Conservation (phyloP, 2,888 invertebrate species). For the Hylaea fasciaria region DNA sequence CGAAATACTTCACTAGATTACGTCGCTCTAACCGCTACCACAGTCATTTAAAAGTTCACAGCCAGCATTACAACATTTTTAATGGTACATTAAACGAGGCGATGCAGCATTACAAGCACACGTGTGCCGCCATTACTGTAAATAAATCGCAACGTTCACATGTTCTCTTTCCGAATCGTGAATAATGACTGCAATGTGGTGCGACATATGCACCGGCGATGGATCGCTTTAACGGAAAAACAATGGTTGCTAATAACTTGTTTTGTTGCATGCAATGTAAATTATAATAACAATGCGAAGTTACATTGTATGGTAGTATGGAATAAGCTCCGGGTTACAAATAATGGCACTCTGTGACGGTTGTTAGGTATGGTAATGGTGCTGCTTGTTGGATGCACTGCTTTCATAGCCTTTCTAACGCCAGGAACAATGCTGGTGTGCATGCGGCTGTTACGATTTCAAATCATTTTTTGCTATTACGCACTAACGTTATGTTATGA, state of each 20-base stretch:
- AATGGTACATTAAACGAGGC: slow-evolving; percentile 30
- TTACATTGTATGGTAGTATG: slow-evolving; percentile 40
- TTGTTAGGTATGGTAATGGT: slow-evolving; percentile 44
- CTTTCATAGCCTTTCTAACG: slow-evolving; percentile 44
- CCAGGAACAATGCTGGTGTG: slow-evolving; percentile 26
- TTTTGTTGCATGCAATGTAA: slow-evolving; percentile 45
- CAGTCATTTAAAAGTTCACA: slow-evolving; percentile 28
- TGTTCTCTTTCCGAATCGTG: slow-evolving; percentile 30
- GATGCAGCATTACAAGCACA: slow-evolving; percentile 17
- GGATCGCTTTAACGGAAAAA: slow-evolving; percentile 43
- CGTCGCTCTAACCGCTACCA: slow-evolving; percentile 34
- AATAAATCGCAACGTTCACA: slow-evolving; percentile 28
- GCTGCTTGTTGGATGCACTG: slow-evolving; percentile 34
- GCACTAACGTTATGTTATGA: too few species aligned
- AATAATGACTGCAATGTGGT: slow-evolving; percentile 29
- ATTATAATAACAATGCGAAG: slow-evolving; percentile 48
- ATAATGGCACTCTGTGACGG: slow-evolving; percentile 40
- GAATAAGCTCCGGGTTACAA: slow-evolving; percentile 33
- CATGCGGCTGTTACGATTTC: not conserved
- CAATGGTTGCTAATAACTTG: slow-evolving; percentile 48
- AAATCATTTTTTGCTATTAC: not conserved
- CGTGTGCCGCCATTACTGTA: slow-evolving; percentile 16
- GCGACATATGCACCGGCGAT: slow-evolving; percentile 45
- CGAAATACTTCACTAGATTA: slow-evolving; percentile 52
- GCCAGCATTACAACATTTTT: slow-evolving; percentile 23